A percentile compares a stretch with the other conserved stretches of the same genome.
phyloP scores from a whole-genome alignment of 2,888 invertebrate genomes.

The Orthonychiurus folsomi region DNA sequence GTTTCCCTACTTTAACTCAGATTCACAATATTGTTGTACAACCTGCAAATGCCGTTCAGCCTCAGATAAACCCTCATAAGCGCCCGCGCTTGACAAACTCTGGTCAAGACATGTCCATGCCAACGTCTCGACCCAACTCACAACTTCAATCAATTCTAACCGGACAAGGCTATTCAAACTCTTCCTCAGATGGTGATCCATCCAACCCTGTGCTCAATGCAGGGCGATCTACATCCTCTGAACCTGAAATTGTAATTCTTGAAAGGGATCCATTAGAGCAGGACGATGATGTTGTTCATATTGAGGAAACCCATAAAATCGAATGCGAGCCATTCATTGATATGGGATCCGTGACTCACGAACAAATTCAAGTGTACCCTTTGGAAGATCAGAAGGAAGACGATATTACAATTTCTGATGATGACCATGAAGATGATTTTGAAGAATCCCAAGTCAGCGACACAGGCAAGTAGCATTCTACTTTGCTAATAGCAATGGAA shows the following conservation, averaged over 20 bases:
- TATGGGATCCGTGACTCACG: not conserved
- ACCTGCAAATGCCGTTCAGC: no score
- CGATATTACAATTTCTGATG: no score
- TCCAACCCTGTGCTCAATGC: not conserved
- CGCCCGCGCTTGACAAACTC: not conserved
- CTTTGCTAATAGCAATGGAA: no score
- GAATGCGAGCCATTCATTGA: not conserved
- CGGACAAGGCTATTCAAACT: slow-evolving; percentile 4
- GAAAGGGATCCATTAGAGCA: not conserved
- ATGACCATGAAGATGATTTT: not conserved
- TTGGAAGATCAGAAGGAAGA: not conserved
- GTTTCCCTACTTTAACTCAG: not conserved
- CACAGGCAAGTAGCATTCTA: no score
- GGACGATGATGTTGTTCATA: not conserved
- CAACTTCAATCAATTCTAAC: slow-evolving; percentile 7
- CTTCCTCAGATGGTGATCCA: not conserved
- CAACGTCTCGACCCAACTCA: not conserved
- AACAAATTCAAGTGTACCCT: not conserved
- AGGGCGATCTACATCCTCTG: not conserved
- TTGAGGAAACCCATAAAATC: not conserved
- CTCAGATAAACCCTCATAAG: not conserved
- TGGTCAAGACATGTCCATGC: not conserved
- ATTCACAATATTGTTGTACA: no score
- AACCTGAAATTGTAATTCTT: not conserved
- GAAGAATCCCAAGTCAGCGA: not conserved